Evolutionary conservation across 2,888 invertebrate genomes (phyloP), one percentile per base, ranked within the genome.

Genomic region (Cephus pygmeus): DNA sequence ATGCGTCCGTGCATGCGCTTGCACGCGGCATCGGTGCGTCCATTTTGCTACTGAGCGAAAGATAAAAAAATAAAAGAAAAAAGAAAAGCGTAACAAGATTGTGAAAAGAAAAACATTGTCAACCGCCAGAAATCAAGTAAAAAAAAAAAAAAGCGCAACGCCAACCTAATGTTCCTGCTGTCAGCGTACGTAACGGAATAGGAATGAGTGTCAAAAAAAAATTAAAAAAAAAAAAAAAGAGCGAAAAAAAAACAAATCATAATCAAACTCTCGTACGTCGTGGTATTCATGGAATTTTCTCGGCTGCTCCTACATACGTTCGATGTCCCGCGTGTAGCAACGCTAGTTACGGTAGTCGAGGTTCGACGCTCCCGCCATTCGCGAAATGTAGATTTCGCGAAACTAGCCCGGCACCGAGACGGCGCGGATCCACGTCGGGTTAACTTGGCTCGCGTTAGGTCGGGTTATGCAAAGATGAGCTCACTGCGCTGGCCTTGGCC

Each of bases 391-490:
- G 40, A 40, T 40, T 40, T 40, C 15, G 40, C 40, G 15, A 15
- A 40, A 40, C 15, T 40, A 15, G 40, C 40, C 40, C 40, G 15
- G 40, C 40, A 40, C 15, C 40, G 40, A 40, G 40, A 40, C 40
- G 40, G 40, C 40, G 40, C 40, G 40, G 40, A 15, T 40, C 40
- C 40, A 40, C 15, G 40, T 40, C 76, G 80, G 81, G 84, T 83
- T 83, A 86, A 86, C 82, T 82, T 83, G 83, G 83, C 83, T 83
- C 82, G 81, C 82, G 86, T 86, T 86, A 81, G 84, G 85, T 84
- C 82, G 83, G 85, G 85, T 86, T 86, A 86, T 85, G 86, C 83
- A 86, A 86, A 84, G 82, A 82, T 86, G 85, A 86, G 82, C 83
- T 86, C 86, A 86, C 81, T 83, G 79, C 0, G 40, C 75, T 81